Evolutionary conservation across 1,140 invertebrate genomes (phyloP).

Genomic region (Drosophila biarmipes): DNA sequence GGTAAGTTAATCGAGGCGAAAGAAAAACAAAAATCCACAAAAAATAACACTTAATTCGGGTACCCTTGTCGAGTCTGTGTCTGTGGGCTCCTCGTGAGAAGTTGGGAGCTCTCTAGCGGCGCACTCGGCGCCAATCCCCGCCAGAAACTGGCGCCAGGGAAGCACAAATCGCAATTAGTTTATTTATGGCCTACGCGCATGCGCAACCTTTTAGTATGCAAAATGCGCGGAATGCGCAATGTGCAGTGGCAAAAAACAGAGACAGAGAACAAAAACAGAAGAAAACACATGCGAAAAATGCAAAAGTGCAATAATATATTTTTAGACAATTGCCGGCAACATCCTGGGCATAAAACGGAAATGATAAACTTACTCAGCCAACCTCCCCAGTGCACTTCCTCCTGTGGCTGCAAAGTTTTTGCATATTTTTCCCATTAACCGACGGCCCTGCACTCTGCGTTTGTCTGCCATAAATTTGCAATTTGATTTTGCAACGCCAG

Average conservation of each 20-base stretch:
- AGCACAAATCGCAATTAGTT: constrained; percentile 67
- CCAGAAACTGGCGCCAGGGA: constrained; percentile 37
- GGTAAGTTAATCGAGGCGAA: constrained; percentile 86
- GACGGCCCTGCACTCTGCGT: not conserved
- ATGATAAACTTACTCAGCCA: constrained; percentile 55
- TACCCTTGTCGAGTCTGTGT: not conserved
- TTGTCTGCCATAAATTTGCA: constrained; percentile 53
- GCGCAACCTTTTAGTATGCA: constrained; percentile 69
- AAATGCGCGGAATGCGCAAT: constrained; percentile 42
- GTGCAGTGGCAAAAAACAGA: constrained; percentile 3
- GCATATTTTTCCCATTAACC: constrained; percentile 49
- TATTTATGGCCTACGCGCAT: constrained; percentile 76
- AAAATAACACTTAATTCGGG: constrained; percentile 1
- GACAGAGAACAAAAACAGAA: not conserved
- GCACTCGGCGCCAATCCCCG: constrained; percentile 49
- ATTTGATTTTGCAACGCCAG: constrained; percentile 38
- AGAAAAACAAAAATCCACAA: not conserved
- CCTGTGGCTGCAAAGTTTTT: constrained; percentile 8
- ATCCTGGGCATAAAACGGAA: constrained; percentile 74
- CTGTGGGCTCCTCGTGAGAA: not conserved
- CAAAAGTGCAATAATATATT: constrained; percentile 28
- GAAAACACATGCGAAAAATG: not conserved
- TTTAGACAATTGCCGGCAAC: constrained; percentile 51
- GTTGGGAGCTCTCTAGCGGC: constrained; percentile 1
- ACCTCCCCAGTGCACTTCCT: constrained; percentile 7